Percentiles rank a stretch among this genome's conserved stretches.
Conservation (phyloP, 2,113 vertebrate genomes). For the Phalacrocorax pelagicus region DNA sequence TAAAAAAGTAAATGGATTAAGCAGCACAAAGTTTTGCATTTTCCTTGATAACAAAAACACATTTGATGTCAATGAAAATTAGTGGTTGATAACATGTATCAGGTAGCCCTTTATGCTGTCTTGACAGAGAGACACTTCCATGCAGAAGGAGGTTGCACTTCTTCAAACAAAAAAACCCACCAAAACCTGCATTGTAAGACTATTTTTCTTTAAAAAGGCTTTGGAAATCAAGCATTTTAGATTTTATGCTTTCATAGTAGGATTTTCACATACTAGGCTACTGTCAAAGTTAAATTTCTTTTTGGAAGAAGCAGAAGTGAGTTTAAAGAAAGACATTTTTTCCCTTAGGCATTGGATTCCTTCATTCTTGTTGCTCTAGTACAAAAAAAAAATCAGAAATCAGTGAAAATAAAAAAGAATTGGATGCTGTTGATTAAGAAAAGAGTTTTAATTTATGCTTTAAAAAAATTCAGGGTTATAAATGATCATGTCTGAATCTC, state of each 20-base stretch:
- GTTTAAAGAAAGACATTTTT: background rate
- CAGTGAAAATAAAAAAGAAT: background rate
- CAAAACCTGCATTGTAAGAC: background rate
- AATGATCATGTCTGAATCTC: background rate
- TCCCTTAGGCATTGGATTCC: background rate
- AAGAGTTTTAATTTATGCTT: background rate
- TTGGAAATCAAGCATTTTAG: background rate
- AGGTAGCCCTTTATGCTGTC: background rate
- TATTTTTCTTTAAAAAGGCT: background rate
- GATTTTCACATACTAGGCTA: background rate
- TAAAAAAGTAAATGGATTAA: background rate
- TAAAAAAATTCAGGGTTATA: background rate
- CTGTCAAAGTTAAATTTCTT: background rate
- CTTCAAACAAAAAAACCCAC: background rate
- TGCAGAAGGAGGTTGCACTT: background rate
- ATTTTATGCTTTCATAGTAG: background rate
- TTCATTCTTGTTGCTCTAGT: background rate
- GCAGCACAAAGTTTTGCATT: fast-evolving
- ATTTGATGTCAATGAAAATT: background rate
- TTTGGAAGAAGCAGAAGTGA: background rate
- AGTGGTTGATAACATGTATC: background rate
- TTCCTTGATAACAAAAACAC: background rate
- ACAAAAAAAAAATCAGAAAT: background rate
- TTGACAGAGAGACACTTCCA: background rate
- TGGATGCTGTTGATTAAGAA: background rate